Evolutionary conservation across 2,888 invertebrate species (phyloP).

Genomic region (Barypeithes pellucidus): DNA sequence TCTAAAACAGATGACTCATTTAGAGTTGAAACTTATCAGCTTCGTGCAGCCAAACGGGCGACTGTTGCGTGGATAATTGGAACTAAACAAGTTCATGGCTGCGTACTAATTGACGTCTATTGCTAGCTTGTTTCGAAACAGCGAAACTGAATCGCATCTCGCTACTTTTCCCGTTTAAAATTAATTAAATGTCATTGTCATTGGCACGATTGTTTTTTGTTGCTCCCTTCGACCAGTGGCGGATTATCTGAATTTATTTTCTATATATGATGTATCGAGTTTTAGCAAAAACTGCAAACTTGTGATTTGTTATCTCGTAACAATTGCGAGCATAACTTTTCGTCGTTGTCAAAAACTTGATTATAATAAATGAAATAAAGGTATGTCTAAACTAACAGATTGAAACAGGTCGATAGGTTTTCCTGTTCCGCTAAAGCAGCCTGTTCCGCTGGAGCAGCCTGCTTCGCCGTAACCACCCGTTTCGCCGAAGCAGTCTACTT

Average conservation of each 20-base stretch:
- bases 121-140: slow-evolving; percentile 70
- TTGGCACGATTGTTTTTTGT: slow-evolving; percentile 59
- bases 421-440: no score
- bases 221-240: slow-evolving; percentile 37
- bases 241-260: background rate
- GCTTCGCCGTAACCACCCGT: no score
- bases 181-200: slow-evolving; percentile 58
- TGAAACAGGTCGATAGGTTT: no score
- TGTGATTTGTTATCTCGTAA: no score
- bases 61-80: slow-evolving; percentile 70
- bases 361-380: no score
- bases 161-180: slow-evolving; percentile 50
- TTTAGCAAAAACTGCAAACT: no score
- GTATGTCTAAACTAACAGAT: no score
- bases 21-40: slow-evolving; percentile 64
- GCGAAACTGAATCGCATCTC: slow-evolving; percentile 45
- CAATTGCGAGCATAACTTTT: no score
- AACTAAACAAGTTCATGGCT: slow-evolving; percentile 71
- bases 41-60: slow-evolving; percentile 67
- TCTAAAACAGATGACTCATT: slow-evolving; percentile 51
- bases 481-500: no score
- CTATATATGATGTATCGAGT: no score
- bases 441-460: no score
- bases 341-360: no score
- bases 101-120: slow-evolving; percentile 71